Conservation (phyloP, 2,888 invertebrate genomes). For the Nephrocerus scutellatus region DNA sequence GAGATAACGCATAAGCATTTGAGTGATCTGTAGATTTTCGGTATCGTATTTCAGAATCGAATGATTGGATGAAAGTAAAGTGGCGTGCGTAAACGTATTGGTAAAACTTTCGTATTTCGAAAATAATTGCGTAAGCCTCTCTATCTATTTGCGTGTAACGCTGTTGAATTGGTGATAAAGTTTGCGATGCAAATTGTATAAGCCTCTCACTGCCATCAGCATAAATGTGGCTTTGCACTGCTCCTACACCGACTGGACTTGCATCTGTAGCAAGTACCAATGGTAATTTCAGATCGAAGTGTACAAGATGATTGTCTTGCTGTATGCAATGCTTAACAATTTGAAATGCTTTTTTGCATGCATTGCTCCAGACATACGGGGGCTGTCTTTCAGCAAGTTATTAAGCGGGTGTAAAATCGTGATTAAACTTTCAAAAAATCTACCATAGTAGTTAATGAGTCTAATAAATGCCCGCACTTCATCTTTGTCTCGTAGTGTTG, state of each 20-base stretch:
- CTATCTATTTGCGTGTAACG: too few relatives aligned
- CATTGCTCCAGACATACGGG: conserved; percentile 23
- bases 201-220: conserved; percentile 36
- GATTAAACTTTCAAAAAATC: conserved; percentile 30
- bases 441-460: conserved; percentile 31
- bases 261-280: conserved; percentile 29
- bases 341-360: conserved; percentile 26
- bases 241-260: conserved; percentile 25
- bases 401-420: conserved; percentile 27
- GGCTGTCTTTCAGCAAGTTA: conserved; percentile 24
- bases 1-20: conserved; percentile 14
- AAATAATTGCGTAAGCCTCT: too few relatives aligned
- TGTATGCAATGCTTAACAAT: conserved; percentile 22
- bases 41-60: conserved; percentile 3
- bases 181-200: conserved; percentile 36
- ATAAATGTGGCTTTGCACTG: conserved; percentile 34
- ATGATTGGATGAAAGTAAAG: conserved; percentile 5
- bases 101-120: too few relatives aligned
- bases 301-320: conserved; percentile 22
- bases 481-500: conserved; percentile 21
- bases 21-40: conserved; percentile 6
- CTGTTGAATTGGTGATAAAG: conserved; percentile 17
- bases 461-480: conserved; percentile 28
- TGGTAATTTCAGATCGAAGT: conserved; percentile 27
- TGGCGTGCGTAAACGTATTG: not conserved